Percentiles rank a stretch among this genome's conserved stretches.
These are phyloP conservation scores for Myotis vivesi DNA, from an alignment of 2,797 vertebrate species.

Conservation along the genomic window DNA sequence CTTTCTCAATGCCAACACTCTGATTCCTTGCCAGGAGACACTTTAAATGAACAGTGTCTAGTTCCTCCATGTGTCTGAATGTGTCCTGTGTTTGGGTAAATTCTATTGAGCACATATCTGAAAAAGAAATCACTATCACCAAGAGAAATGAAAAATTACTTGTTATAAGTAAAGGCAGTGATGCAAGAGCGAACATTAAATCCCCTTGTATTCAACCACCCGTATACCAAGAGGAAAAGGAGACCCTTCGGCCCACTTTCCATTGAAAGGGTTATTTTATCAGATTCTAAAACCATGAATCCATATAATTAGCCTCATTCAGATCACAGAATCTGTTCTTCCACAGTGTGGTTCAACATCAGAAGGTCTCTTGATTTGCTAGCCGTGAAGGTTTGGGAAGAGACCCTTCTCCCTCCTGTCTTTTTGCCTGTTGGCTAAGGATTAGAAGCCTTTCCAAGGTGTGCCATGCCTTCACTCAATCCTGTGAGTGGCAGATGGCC, in stretches of 20 bases:
- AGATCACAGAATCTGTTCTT: neutral
- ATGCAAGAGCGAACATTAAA: constrained; percentile 4
- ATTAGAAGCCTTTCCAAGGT: neutral
- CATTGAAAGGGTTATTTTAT: neutral
- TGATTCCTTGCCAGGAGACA: neutral
- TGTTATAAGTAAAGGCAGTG: neutral
- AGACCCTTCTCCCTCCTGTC: neutral
- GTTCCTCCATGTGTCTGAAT: constrained; percentile 44
- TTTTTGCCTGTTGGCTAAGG: neutral
- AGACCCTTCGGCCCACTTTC: neutral
- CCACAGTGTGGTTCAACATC: neutral
- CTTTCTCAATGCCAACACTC: neutral
- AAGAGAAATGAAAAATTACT: constrained; percentile 44
- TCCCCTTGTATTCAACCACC: neutral
- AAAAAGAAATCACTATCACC: constrained; percentile 54
- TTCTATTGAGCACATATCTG: neutral
- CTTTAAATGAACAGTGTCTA: neutral
- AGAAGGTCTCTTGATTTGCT: neutral
- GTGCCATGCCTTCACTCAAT: neutral
- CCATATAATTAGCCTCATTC: neutral
- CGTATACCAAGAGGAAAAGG: neutral
- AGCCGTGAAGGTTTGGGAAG: neutral
- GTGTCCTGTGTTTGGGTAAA: constrained; percentile 47
- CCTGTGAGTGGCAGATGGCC: neutral
- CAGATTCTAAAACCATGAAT: neutral